Evolutionary conservation across 1,140 invertebrate genomes (phyloP), one percentile per base, ranked within the genome.

Genomic region (Heliconius himera): DNA sequence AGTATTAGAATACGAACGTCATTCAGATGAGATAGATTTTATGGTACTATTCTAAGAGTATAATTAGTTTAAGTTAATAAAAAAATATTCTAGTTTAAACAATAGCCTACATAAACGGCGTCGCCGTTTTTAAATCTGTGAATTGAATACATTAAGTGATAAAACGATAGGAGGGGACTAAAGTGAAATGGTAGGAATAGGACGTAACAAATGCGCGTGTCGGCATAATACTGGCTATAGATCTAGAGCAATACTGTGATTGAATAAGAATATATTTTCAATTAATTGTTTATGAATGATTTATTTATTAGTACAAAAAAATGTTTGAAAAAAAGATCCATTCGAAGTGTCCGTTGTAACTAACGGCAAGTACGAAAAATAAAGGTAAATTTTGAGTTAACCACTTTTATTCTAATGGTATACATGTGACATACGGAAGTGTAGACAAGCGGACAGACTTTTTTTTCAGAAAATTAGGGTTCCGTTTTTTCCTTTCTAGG

Each of bases 161-260:
- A 66, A 66, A 29, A 66, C 22, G 60, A 66, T 66, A 29, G 22
- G 36, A n/a, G 74, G 74, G 74, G 49, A 54, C 73, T 26, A 41
- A 66, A 66, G 74, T 46, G 36, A 46, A 76, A 66, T 56, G 13
- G 36, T 41, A 54, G 74, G 51, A 60, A 54, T 22, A 75, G 38
- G 56, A 38, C 73, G 16, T 26, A 36, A 56, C 73, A n/a, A 36
- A 29, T 29, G 22, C 11, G 74, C 26, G 74, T 60, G 33, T 60
- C 29, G 13, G 18, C 33, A 73, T 73, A 46, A 56, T 74, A 74
- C 9, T 66, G 26, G 1, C 29, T 66, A 26, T 29, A 66, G 0
- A 66, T 66, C 13, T 66, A 66, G 2, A 60, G 13, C 26, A 22
- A 11, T 26, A 60, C 0, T 66, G 3, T 29, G 60, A 66, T 66